These are phyloP conservation scores for Leptogaster cylindrica DNA, from an alignment of 2,888 invertebrate species.

Conservation along the genomic window DNA sequence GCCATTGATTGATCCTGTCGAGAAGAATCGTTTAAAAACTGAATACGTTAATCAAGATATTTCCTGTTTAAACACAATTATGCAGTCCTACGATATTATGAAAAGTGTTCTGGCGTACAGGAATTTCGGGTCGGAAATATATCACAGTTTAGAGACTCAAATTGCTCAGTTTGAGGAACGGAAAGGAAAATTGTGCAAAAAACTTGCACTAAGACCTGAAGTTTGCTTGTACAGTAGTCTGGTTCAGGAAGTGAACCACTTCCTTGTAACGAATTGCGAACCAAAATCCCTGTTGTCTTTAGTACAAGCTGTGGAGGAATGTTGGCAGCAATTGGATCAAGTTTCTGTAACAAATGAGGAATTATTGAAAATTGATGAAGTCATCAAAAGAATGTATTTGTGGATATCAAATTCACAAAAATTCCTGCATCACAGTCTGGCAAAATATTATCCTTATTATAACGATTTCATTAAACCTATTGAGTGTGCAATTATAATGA, in stretches of 20 bases:
- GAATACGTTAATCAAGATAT: conserved; percentile 75
- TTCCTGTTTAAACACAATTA: conserved; percentile 65
- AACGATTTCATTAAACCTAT: conserved; percentile 80
- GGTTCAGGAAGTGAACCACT: conserved; percentile 58
- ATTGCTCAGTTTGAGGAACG: conserved; percentile 49
- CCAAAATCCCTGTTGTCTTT: conserved; percentile 53
- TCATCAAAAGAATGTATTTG: conserved; percentile 55
- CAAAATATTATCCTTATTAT: conserved; percentile 70
- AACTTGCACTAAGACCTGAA: conserved; percentile 57
- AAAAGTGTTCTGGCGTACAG: conserved; percentile 57
- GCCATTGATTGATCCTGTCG: conserved; percentile 81
- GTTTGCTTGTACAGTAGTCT: conserved; percentile 55
- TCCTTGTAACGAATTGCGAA: conserved; percentile 57
- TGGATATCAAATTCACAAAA: conserved; percentile 59
- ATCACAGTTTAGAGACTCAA: conserved; percentile 50
- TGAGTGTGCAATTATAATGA: conserved; percentile 71
- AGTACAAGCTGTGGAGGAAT: conserved; percentile 47
- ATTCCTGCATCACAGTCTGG: conserved; percentile 60
- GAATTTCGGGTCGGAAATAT: conserved; percentile 56
- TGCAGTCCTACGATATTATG: conserved; percentile 65
- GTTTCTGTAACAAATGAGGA: not conserved
- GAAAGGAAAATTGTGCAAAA: conserved; percentile 55
- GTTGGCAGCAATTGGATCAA: conserved; percentile 42
- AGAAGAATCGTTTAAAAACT: conserved; percentile 76
- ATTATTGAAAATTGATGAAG: conserved; percentile 51